Percentiles rank a stretch among this genome's conserved stretches.
These are phyloP conservation scores for Forbesichthys papilliferus DNA, from an alignment of 2,113 vertebrate species.

Conservation along the genomic window DNA sequence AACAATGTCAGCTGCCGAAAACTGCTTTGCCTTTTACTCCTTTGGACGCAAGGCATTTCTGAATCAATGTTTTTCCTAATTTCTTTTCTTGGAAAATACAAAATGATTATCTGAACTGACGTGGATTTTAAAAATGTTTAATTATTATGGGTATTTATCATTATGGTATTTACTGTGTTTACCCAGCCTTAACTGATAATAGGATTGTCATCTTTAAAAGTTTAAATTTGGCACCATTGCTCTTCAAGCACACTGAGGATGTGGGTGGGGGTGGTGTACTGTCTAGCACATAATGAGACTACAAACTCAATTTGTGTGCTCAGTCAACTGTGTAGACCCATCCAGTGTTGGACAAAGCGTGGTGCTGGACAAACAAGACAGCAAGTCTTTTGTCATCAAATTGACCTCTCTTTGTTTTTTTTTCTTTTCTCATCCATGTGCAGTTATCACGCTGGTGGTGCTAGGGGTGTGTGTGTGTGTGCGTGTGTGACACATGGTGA, in stretches of 20 bases:
- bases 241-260: slow-evolving; percentile 33
- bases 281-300: slow-evolving; percentile 52
- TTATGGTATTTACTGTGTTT: no score
- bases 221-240: slow-evolving; percentile 18
- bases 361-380: slow-evolving; percentile 56
- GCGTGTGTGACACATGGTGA: slow-evolving; percentile 30
- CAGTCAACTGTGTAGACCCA: slow-evolving; percentile 52
- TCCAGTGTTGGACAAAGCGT: slow-evolving; percentile 53
- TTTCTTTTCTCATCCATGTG: neutral
- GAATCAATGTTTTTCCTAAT: no score
- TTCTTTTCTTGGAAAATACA: no score
- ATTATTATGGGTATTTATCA: no score
- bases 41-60: no score
- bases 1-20: no score
- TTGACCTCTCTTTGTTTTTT: slow-evolving; percentile 28
- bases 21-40: no score
- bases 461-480: slow-evolving; percentile 13
- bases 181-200: neutral
- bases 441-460: neutral
- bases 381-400: slow-evolving; percentile 48
- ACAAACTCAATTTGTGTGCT: slow-evolving; percentile 58
- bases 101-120: no score
- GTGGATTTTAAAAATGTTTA: no score
- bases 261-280: slow-evolving; percentile 40
- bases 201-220: slow-evolving; percentile 11